Conservation (phyloP, 2,113 vertebrate species). For the Sturnus vulgaris region DNA sequence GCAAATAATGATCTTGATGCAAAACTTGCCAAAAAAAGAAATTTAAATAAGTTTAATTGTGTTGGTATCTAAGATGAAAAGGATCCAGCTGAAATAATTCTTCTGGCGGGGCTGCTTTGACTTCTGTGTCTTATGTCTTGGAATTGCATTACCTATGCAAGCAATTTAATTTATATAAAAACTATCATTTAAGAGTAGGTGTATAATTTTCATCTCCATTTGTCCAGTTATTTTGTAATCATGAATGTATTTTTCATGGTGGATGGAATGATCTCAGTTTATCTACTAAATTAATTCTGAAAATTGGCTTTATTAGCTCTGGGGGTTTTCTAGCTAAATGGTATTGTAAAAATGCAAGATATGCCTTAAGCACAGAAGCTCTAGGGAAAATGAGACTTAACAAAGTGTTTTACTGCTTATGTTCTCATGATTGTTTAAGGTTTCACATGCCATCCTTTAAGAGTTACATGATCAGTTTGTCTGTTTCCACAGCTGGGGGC, state of each 20-base stretch:
- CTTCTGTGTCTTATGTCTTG: neutral
- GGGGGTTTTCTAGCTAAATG: neutral
- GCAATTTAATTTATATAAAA: neutral
- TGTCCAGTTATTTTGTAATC: neutral
- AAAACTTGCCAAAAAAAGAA: neutral
- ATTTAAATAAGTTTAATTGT: neutral
- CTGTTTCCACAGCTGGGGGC: neutral
- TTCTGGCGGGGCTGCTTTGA: neutral
- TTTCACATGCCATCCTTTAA: neutral
- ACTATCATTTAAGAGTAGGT: neutral
- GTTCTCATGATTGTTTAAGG: neutral
- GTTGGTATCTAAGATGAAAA: neutral
- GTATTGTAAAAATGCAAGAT: neutral
- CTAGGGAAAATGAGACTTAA: neutral
- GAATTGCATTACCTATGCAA: neutral
- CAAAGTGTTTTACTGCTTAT: neutral
- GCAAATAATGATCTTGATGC: neutral
- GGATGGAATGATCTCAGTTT: neutral
- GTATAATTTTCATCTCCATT: neutral
- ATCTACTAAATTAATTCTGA: neutral
- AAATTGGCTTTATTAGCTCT: neutral
- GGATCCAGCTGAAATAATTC: neutral
- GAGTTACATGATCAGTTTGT: neutral
- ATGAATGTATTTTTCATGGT: neutral
- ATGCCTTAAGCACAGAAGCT: neutral